Evolutionary conservation across 2,113 vertebrate genomes (phyloP), one percentile per base, ranked within the genome.

Genomic region (Mormoops blainvillei): DNA sequence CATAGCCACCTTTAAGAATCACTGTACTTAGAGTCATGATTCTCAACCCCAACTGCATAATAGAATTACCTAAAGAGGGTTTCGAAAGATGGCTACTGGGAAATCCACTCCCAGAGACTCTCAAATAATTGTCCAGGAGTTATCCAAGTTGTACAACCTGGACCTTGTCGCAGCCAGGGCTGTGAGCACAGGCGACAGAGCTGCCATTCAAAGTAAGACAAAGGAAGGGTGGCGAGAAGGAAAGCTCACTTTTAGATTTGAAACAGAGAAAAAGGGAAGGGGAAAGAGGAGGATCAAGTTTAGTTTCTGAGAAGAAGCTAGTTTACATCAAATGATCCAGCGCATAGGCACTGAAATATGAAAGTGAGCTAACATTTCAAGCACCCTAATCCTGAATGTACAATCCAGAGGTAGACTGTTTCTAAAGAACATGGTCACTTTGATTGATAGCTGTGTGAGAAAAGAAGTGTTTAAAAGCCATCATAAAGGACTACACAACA

Each of bases 401-500:
- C 20, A 74, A 41, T 58, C 16, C 15, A 15, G 16, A 24, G 41
- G 20, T 31, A 70, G 41, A 36, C 43, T 15, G 22, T 87, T 89
- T 78, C 38, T 80, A 74, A 98, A 50, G 78, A 97, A 98, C 73
- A 77, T 97, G 99, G 99, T 99, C 99, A 99, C 97, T 98, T 98
- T 99, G 99, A 99, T 98, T 99, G 99, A 99, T 99, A 97, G 98
- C 95, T 99, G 97, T 98, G 98, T 98, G 98, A 97, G 95, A 98
- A 87, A 97, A 97, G 90, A 96, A 94, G 81, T 96, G 87, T 43
- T 98, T 97, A 83, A 96, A 97, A 97, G 77, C 87, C 92, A 43
- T 15, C 31, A 11, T 80, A 24, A 85, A 95, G 63, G 41, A 28
- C 11, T 78, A 84, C 85, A 54, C 45, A 63, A 91, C 63, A 48